A percentile compares a stretch with the other conserved stretches of the same genome.
These are phyloP conservation scores for Lepus timidus DNA, from an alignment of 2,113 vertebrate genomes.

Conservation along the genomic window DNA sequence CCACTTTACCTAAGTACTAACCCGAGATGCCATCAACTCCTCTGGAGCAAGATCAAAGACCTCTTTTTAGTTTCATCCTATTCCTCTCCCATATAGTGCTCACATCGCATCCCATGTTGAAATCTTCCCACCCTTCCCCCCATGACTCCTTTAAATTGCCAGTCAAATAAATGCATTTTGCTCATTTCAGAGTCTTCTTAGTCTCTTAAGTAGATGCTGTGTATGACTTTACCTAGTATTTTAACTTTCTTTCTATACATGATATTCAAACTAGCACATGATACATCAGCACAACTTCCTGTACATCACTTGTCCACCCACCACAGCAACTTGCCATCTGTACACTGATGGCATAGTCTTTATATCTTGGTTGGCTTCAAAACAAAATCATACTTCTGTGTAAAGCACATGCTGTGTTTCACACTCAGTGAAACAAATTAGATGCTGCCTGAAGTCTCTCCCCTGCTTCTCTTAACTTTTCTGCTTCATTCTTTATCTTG, in stretches of 20 bases:
- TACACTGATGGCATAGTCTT: neutral
- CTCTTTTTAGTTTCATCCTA: neutral
- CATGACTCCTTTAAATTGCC: neutral
- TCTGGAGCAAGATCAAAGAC: neutral
- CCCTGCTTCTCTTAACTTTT: neutral
- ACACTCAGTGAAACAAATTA: neutral
- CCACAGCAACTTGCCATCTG: neutral
- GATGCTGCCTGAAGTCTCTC: neutral
- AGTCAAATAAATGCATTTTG: neutral
- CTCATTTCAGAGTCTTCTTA: neutral
- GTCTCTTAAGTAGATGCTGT: neutral
- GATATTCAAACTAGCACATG: neutral
- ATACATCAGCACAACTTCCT: neutral
- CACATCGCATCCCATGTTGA: neutral
- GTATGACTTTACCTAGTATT: neutral
- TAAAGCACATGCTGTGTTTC: neutral
- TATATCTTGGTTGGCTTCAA: neutral
- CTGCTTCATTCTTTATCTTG: neutral
- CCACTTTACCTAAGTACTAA: neutral
- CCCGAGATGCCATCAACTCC: neutral
- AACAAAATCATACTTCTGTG: neutral
- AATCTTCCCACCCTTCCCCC: neutral
- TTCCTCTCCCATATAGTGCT: neutral
- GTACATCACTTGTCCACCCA: rapidly evolving
- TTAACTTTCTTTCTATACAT: neutral